Conservation (phyloP, 2,113 vertebrate genomes). For the Butastur rufipennis region DNA sequence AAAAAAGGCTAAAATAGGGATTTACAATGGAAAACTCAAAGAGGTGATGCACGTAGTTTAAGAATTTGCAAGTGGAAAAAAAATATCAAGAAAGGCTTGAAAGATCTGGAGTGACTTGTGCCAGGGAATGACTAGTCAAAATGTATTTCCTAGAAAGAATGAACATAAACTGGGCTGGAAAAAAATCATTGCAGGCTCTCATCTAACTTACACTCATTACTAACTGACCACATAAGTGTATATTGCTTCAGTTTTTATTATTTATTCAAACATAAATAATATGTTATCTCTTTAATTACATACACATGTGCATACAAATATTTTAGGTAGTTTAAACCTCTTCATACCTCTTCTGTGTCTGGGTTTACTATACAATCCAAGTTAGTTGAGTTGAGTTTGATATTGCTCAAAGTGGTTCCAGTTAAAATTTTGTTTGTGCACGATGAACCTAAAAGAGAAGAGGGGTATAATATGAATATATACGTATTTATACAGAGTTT, state of each 20-base stretch:
- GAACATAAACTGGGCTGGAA: not conserved
- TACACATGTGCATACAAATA: not conserved
- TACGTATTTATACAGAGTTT: not conserved
- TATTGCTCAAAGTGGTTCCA: conserved; percentile 26
- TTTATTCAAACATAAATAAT: not conserved
- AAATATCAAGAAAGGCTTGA: not conserved
- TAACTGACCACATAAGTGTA: not conserved
- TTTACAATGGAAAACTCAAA: not conserved
- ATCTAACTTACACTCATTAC: not conserved
- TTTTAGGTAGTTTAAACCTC: not conserved
- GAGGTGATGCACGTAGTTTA: not conserved
- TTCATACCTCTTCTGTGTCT: conserved; percentile 74
- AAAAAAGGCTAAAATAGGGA: not conserved
- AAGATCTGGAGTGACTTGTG: not conserved
- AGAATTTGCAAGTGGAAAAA: not conserved
- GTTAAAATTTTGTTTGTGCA: not conserved
- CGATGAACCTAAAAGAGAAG: conserved; percentile 51
- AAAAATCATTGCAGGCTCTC: not conserved
- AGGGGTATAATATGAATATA: not conserved
- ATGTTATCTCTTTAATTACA: not conserved
- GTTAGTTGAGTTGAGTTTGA: conserved; percentile 47
- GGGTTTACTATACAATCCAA: conserved; percentile 42
- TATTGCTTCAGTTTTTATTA: not conserved
- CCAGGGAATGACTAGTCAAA: not conserved
- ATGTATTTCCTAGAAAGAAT: not conserved